These are phyloP conservation scores for Cantharis nigra DNA, from an alignment of 2,888 invertebrate genomes.

Conservation along the genomic window DNA sequence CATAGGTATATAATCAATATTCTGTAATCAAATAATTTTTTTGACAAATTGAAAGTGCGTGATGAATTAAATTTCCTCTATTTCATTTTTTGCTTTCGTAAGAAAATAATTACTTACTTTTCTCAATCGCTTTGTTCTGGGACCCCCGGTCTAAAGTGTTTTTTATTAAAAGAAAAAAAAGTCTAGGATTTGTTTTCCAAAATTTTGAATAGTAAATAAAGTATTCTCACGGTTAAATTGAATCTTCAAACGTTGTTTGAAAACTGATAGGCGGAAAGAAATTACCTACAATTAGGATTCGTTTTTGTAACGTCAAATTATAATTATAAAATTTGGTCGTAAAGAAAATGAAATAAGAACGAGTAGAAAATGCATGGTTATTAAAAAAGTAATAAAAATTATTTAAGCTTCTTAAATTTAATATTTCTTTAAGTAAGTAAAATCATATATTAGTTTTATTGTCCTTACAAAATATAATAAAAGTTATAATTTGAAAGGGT, in stretches of 20 bases:
- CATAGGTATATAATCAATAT: too few species aligned
- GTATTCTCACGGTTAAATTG: not conserved
- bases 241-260: not conserved
- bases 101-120: too few species aligned
- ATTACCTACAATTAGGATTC: not conserved
- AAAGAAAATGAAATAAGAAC: not conserved
- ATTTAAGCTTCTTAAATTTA: not conserved
- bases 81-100: too few species aligned
- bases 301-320: not conserved
- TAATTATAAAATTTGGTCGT: not conserved
- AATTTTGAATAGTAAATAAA: not conserved
- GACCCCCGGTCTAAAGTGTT: too few species aligned
- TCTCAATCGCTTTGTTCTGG: too few species aligned
- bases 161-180: too few species aligned
- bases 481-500: not conserved
- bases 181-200: too few species aligned
- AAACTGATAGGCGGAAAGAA: not conserved
- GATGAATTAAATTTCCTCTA: too few species aligned
- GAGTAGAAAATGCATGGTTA: not conserved
- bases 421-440: not conserved
- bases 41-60: too few species aligned
- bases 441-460: not conserved
- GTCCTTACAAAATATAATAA: not conserved
- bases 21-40: too few species aligned
- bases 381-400: not conserved